These are phyloP conservation scores for Atherinosoma microstoma DNA, from an alignment of 2,797 vertebrate species.

Conservation along the genomic window DNA sequence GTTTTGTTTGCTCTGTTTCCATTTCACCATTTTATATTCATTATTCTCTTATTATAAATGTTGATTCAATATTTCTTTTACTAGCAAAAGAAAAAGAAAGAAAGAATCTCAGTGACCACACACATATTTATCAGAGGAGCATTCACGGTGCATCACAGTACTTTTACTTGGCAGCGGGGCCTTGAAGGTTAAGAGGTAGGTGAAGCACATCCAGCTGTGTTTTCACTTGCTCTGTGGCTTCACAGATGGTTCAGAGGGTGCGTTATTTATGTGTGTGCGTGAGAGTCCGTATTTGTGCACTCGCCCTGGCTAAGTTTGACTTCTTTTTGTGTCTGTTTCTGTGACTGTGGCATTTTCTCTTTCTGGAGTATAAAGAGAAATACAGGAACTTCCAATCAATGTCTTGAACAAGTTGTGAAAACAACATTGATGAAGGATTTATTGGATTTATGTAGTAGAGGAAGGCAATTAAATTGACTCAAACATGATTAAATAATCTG, in stretches of 20 bases:
- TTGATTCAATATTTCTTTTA: background rate
- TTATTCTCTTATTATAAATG: background rate
- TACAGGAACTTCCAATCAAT: background rate
- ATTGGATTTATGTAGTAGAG: background rate
- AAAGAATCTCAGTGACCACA: background rate
- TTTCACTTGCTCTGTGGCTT: slow-evolving; percentile 69
- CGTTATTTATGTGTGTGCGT: slow-evolving; percentile 51
- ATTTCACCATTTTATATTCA: slow-evolving; percentile 4
- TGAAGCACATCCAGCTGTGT: slow-evolving; percentile 69
- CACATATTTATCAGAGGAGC: slow-evolving; percentile 11
- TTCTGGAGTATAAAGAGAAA: background rate
- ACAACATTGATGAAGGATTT: background rate
- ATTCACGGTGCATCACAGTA: background rate
- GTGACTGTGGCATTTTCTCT: slow-evolving; percentile 15
- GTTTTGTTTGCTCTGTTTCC: background rate
- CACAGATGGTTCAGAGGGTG: slow-evolving; percentile 43
- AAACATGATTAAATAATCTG: background rate
- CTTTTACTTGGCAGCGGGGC: slow-evolving; percentile 43
- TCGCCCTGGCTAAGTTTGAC: slow-evolving; percentile 39
- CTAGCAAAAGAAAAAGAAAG: background rate
- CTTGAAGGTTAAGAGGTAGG: slow-evolving; percentile 67
- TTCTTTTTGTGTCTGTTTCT: slow-evolving; percentile 36
- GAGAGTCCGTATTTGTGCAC: slow-evolving; percentile 31
- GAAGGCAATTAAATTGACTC: background rate
- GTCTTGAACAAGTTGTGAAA: background rate